phyloP scores from a whole-genome alignment of 2,113 vertebrate genomes.

The Mobula birostris region DNA sequence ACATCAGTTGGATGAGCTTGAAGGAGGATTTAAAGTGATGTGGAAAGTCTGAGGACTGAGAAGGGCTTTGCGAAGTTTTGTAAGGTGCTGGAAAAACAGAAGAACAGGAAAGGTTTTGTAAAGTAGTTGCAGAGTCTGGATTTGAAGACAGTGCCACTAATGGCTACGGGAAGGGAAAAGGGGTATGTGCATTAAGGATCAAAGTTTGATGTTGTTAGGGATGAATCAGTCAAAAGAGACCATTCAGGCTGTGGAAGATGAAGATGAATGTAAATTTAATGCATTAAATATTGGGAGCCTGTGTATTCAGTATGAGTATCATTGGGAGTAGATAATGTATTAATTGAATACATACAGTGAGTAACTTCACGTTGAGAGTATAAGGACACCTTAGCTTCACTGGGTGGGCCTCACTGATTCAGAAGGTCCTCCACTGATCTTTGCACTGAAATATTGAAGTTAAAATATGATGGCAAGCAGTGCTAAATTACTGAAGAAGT shows the following conservation, averaged over 20 bases:
- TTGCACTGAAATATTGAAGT: background rate
- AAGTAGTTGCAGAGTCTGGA: background rate
- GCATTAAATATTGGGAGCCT: background rate
- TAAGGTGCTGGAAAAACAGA: background rate
- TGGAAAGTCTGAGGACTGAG: background rate
- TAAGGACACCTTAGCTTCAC: background rate
- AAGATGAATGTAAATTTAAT: background rate
- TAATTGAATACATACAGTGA: no score
- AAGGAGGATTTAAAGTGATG: no score
- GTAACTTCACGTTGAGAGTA: background rate
- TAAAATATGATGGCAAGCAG: background rate
- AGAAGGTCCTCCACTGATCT: background rate
- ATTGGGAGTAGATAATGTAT: background rate
- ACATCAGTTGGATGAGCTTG: no score
- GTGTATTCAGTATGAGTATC: background rate
- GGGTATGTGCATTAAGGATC: background rate
- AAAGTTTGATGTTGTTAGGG: background rate
- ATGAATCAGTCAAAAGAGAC: background rate
- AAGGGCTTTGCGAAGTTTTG: background rate
- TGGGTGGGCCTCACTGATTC: background rate
- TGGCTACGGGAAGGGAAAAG: background rate
- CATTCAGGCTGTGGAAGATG: background rate
- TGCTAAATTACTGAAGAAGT: background rate
- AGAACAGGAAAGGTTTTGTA: background rate
- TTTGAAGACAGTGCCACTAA: background rate